phyloP scores from a whole-genome alignment of 1,140 invertebrate species.

The Drosophila kepulauana region DNA sequence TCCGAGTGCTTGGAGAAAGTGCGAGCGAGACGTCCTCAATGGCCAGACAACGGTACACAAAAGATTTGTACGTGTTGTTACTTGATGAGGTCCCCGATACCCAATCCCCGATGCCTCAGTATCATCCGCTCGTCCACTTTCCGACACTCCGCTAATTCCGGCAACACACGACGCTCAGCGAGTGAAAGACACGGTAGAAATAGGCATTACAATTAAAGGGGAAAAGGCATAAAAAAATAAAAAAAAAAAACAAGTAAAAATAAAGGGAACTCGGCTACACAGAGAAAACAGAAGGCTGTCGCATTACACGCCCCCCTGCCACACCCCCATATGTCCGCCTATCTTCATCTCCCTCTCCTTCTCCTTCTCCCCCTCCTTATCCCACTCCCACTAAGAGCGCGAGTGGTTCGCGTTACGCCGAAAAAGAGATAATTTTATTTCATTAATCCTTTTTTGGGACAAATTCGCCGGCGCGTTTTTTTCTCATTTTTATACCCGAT shows the following conservation, averaged over 20 bases:
- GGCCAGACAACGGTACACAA: slow-evolving; percentile 55
- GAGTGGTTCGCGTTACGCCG: slow-evolving; percentile 68
- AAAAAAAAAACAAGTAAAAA: slow-evolving; percentile 4
- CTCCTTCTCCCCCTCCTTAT: slow-evolving; percentile 1
- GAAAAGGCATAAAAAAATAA: slow-evolving; percentile 37
- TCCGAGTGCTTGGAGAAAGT: slow-evolving; percentile 46
- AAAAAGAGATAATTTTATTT: slow-evolving; percentile 84
- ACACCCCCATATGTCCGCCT: not conserved
- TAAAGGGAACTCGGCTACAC: slow-evolving; percentile 34
- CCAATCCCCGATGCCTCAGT: not conserved
- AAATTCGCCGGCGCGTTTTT: slow-evolving; percentile 60
- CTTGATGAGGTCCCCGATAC: slow-evolving; percentile 63
- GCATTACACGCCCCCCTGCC: slow-evolving; percentile 41
- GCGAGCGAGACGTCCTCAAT: slow-evolving; percentile 24
- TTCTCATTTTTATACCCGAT: too few relatives aligned
- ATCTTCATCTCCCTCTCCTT: not conserved
- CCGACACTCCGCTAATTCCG: slow-evolving; percentile 35
- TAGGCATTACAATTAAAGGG: slow-evolving; percentile 72
- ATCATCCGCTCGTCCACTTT: slow-evolving; percentile 2
- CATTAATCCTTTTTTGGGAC: slow-evolving; percentile 84
- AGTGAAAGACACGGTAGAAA: slow-evolving; percentile 33
- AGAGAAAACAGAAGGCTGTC: slow-evolving; percentile 44
- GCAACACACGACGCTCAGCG: slow-evolving; percentile 23
- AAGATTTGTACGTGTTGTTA: slow-evolving; percentile 82
- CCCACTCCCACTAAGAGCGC: not conserved